Percentiles rank a stretch among this genome's conserved stretches.
Conservation (phyloP, 2,888 invertebrate species). For the Drosophila trichaetosa region DNA sequence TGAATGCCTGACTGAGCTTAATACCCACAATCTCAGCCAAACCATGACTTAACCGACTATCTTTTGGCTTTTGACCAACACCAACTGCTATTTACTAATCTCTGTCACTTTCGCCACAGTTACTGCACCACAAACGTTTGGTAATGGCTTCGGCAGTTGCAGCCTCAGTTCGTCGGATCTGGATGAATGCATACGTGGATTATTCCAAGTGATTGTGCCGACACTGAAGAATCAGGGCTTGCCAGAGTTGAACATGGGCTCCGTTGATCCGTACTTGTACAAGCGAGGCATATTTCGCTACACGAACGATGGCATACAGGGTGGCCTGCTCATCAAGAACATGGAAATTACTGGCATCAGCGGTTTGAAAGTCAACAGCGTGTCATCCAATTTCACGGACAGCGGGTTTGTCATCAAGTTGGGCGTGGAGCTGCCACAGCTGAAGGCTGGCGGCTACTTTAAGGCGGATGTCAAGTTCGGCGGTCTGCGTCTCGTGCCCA, state of each 20-base stretch:
- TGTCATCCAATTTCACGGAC: constrained; percentile 86
- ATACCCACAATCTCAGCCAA: constrained; percentile 20
- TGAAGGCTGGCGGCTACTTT: constrained; percentile 87
- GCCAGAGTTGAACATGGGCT: constrained; percentile 72
- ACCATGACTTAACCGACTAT: constrained; percentile 41
- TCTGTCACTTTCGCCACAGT: constrained; percentile 51
- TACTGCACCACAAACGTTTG: constrained; percentile 32
- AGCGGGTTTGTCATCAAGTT: constrained; percentile 87
- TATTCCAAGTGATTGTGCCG: constrained; percentile 86
- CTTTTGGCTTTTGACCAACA: constrained; percentile 14
- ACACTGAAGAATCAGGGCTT: constrained; percentile 75
- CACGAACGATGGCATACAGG: constrained; percentile 82
- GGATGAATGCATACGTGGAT: constrained; percentile 87
- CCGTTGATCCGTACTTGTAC: constrained; percentile 83
- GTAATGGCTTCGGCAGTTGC: constrained; percentile 84
- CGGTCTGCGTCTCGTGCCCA: constrained; percentile 87
- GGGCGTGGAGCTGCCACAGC: constrained; percentile 87
- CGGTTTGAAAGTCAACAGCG: constrained; percentile 86
- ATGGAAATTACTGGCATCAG: constrained; percentile 87
- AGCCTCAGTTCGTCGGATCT: constrained; percentile 86
- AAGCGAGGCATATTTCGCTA: constrained; percentile 83
- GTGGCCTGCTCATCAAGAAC: constrained; percentile 82
- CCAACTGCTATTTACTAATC: constrained; percentile 37
- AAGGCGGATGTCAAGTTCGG: constrained; percentile 88
- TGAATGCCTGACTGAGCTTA: constrained; percentile 55